Evolutionary conservation across 1,140 invertebrate species (phyloP).

Genomic region (Drosophila lacteicornis): DNA sequence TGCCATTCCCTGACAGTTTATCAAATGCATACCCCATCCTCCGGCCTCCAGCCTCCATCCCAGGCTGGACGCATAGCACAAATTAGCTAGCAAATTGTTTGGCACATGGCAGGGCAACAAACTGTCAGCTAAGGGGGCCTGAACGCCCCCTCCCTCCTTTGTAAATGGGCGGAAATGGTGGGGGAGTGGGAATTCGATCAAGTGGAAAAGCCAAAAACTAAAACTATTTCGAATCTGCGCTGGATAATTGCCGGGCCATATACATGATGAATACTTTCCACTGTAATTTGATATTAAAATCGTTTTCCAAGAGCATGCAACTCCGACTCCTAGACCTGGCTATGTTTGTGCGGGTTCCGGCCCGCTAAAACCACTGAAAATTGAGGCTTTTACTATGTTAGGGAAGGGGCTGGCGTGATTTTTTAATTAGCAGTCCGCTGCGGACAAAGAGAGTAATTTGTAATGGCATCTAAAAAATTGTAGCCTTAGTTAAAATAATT

Average conservation of each 20-base stretch:
- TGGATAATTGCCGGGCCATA: constrained; percentile 31
- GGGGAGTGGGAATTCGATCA: constrained; percentile 32
- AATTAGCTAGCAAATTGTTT: constrained; percentile 79
- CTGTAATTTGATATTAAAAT: constrained; percentile 49
- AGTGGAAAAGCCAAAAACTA: constrained; percentile 55
- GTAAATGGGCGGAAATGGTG: not conserved
- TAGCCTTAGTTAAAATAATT: not conserved
- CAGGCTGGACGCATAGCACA: constrained; percentile 58
- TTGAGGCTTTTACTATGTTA: constrained; percentile 10
- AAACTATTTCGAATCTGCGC: constrained; percentile 49
- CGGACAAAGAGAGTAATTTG: not conserved
- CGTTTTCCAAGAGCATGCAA: constrained; percentile 25
- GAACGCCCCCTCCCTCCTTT: not conserved
- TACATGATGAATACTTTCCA: constrained; percentile 43
- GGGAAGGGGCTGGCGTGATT: not conserved
- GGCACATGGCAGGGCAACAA: constrained; percentile 58
- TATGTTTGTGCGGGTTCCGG: constrained; percentile 11
- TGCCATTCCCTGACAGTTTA: constrained; percentile 81
- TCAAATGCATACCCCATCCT: constrained; percentile 69
- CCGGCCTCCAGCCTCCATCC: not conserved
- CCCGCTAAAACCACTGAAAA: constrained; percentile 16
- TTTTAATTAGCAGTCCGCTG: constrained; percentile 13
- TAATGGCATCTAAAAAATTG: not conserved
- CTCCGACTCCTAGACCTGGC: constrained; percentile 18
- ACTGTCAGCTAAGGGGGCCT: constrained; percentile 32